phyloP scores from a whole-genome alignment of 2,797 vertebrate genomes.

The Enteromius thamalakanensis region DNA sequence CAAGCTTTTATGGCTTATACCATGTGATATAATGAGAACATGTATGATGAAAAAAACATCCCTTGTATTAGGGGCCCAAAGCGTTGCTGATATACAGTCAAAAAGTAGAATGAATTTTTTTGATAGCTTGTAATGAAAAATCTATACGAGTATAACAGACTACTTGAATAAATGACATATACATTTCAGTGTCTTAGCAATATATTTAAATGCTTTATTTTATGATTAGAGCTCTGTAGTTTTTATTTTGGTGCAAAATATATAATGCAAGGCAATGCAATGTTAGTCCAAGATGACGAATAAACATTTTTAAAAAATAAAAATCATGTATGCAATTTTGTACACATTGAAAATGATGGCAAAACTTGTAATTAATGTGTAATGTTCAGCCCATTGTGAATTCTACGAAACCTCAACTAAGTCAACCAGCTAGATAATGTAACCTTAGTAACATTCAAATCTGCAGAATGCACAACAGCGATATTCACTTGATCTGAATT shows the following conservation, averaged over 20 bases:
- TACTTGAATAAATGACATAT: no score
- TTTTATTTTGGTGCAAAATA: background rate
- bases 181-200: no score
- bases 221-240: background rate
- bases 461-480: background rate
- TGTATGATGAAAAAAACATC: no score
- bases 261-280: background rate
- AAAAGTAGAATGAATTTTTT: no score
- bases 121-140: no score
- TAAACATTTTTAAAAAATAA: no score
- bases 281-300: background rate
- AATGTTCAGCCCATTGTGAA: background rate
- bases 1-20: no score
- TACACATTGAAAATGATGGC: background rate
- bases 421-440: background rate
- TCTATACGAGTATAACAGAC: no score
- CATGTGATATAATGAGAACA: no score
- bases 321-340: background rate
- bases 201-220: background rate
- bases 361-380: background rate
- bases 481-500: slow-evolving; percentile 1
- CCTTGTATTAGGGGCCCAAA: no score
- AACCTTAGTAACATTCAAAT: slow-evolving; percentile 15
- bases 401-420: background rate
- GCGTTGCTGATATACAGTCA: no score